phyloP scores from a whole-genome alignment of 2,113 vertebrate genomes.

The Paracanthobrama guichenoti region DNA sequence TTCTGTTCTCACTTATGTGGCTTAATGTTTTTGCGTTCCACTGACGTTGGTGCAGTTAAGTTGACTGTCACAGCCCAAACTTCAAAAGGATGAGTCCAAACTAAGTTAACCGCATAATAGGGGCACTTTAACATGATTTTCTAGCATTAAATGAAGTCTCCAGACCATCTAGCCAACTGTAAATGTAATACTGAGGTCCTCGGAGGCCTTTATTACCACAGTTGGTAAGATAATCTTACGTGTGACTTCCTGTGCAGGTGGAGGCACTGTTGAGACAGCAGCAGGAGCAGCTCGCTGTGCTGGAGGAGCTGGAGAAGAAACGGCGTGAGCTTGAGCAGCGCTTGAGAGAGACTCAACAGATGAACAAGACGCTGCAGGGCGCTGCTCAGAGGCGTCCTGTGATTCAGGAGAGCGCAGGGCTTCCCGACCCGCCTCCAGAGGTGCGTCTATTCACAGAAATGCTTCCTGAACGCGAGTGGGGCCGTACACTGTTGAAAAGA shows the following conservation, averaged over 20 bases:
- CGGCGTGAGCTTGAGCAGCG: constrained; percentile 78
- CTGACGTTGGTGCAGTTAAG: no score
- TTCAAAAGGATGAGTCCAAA: no score
- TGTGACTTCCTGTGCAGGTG: constrained; percentile 67
- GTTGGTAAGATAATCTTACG: background rate
- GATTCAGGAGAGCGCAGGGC: background rate
- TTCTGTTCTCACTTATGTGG: no score
- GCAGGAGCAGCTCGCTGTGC: constrained; percentile 80
- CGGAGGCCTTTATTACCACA: background rate
- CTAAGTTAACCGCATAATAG: no score
- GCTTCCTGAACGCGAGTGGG: no score
- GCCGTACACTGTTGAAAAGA: no score
- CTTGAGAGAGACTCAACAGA: constrained; percentile 72
- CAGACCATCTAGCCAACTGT: background rate
- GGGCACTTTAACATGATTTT: background rate
- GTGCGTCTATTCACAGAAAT: background rate
- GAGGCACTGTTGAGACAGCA: constrained; percentile 83
- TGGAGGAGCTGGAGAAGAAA: constrained; percentile 85
- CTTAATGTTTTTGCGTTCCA: no score
- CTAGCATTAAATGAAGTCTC: background rate
- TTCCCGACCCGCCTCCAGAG: background rate
- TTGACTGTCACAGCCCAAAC: no score
- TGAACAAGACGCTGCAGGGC: constrained; percentile 66
- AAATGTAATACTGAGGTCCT: background rate
- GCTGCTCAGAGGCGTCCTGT: constrained; percentile 39